Conservation (phyloP, 2,888 invertebrate genomes). For the Chorisops tibialis region DNA sequence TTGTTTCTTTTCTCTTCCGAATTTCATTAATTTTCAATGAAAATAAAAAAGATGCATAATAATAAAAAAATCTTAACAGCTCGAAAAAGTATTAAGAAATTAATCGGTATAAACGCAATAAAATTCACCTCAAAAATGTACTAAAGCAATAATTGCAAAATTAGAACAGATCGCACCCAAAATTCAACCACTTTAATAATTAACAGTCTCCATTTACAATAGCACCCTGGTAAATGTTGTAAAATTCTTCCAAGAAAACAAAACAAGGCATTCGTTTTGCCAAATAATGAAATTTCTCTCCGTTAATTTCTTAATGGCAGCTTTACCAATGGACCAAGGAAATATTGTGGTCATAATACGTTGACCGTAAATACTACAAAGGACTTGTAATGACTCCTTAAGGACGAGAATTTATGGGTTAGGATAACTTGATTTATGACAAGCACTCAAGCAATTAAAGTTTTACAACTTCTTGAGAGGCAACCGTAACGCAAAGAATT, state of each 20-base stretch:
- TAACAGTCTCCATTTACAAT: not conserved
- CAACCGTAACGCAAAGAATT: not conserved
- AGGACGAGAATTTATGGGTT: conserved; percentile 20
- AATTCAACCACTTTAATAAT: too few relatives aligned
- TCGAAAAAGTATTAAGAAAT: too few relatives aligned
- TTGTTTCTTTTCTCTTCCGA: too few relatives aligned
- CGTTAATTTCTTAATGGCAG: conserved; percentile 26
- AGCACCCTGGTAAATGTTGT: not conserved
- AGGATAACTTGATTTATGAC: conserved; percentile 25
- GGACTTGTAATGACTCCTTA: conserved; percentile 22
- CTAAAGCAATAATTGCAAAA: too few relatives aligned
- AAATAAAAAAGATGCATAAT: too few relatives aligned
- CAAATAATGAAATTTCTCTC: conserved; percentile 15
- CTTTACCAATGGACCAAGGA: conserved; percentile 25
- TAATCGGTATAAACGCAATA: too few relatives aligned
- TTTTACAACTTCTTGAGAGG: conserved; percentile 15
- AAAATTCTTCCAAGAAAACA: too few relatives aligned
- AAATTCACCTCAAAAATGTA: too few relatives aligned
- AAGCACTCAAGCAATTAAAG: conserved; percentile 26
- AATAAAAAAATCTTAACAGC: too few relatives aligned
- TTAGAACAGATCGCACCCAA: too few relatives aligned
- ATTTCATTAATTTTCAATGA: too few relatives aligned
- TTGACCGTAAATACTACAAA: conserved; percentile 18
- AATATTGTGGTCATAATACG: conserved; percentile 16
- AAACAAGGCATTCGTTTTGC: too few relatives aligned